Evolutionary conservation across 1,140 invertebrate genomes (phyloP).

Genomic region (Chlorops oryzae): DNA sequence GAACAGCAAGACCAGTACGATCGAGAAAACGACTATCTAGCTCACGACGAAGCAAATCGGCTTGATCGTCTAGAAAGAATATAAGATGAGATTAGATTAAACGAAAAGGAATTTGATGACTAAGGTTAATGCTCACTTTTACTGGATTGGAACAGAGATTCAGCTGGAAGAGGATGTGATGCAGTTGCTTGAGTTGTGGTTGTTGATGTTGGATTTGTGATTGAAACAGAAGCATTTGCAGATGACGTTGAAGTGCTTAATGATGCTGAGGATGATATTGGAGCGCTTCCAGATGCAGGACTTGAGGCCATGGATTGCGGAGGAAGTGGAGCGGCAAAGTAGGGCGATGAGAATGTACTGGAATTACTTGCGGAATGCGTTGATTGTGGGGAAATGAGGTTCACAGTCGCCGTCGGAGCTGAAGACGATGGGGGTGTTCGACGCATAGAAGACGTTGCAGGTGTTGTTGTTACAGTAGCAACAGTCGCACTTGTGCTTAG

Average conservation of each 20-base stretch:
- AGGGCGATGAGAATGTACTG: conserved; percentile 24
- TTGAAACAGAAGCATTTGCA: too few relatives aligned
- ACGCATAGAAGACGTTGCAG: conserved; percentile 58
- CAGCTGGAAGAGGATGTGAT: conserved; percentile 72
- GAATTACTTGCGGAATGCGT: conserved; percentile 19
- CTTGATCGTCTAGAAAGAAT: conserved; percentile 56
- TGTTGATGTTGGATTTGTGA: conserved; percentile 39
- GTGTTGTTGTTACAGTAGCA: conserved; percentile 61
- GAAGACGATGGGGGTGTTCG: conserved; percentile 22
- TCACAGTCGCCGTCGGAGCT: conserved; percentile 14
- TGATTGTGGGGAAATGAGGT: conserved; percentile 32
- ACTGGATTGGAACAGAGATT: conserved; percentile 81
- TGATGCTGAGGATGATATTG: too few relatives aligned
- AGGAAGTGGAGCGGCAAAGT: conserved; percentile 30
- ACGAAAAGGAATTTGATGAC: conserved; percentile 4
- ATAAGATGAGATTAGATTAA: conserved; percentile 3
- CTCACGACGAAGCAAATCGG: conserved; percentile 83
- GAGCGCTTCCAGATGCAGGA: neutral
- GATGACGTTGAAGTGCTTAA: too few relatives aligned
- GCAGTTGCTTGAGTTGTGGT: conserved; percentile 44
- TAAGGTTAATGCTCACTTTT: conserved; percentile 48
- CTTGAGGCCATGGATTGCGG: conserved; percentile 50
- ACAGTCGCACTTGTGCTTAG: conserved; percentile 49
- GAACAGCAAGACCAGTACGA: conserved; percentile 41
- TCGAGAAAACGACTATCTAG: conserved; percentile 83